A percentile compares a stretch with the other conserved stretches of the same genome.
Conservation (phyloP, 2,888 invertebrate genomes). For the Silvanus unidentatus region DNA sequence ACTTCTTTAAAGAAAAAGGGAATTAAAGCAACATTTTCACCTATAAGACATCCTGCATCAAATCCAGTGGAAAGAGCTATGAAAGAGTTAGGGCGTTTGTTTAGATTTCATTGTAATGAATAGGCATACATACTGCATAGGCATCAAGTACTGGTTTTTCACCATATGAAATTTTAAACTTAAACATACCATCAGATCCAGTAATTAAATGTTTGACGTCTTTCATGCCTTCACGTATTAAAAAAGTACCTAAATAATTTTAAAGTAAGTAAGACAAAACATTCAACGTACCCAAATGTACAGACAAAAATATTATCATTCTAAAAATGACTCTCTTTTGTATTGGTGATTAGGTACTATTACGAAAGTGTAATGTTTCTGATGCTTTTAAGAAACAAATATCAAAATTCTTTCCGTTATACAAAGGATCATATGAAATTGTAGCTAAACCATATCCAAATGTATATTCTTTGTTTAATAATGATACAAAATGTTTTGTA, state of each 20-base stretch:
- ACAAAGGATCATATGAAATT: constrained; percentile 5
- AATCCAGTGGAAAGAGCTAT: constrained; percentile 11
- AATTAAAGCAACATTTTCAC: constrained; percentile 4
- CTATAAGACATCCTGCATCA: constrained; percentile 14
- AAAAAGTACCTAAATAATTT: neutral
- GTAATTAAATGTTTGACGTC: too few species aligned
- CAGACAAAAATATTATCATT: too few species aligned
- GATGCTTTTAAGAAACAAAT: constrained; percentile 7
- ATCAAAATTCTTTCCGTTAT: constrained; percentile 7
- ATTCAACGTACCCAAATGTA: neutral
- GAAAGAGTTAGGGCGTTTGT: constrained; percentile 9
- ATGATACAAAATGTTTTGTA: neutral
- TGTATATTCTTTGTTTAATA: constrained; percentile 2
- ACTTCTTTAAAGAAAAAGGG: constrained; percentile 2
- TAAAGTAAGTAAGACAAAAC: neutral
- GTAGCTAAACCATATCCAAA: constrained; percentile 5
- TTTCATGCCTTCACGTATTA: too few species aligned
- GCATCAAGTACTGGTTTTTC: constrained; percentile 9
- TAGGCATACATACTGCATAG: constrained; percentile 10
- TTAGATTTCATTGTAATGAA: constrained; percentile 9
- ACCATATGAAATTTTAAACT: constrained; percentile 3
- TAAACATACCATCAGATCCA: neutral
- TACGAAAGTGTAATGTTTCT: constrained; percentile 3
- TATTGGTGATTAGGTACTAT: constrained; percentile 5
- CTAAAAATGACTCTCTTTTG: too few species aligned